These are phyloP conservation scores for Apamea crenata DNA, from an alignment of 2,888 invertebrate species.

Conservation along the genomic window DNA sequence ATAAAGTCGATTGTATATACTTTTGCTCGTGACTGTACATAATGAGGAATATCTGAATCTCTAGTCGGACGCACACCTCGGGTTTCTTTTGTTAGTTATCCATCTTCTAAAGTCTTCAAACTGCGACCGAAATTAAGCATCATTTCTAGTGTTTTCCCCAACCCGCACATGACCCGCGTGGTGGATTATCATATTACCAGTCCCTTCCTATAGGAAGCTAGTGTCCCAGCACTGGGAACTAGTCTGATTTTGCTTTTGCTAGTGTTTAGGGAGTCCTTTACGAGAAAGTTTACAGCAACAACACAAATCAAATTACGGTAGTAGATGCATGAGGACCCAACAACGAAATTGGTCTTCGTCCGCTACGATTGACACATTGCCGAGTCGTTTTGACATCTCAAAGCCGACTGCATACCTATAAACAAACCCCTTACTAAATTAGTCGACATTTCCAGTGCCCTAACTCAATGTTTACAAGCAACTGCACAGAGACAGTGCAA, in stretches of 20 bases:
- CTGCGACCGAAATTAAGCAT: background rate
- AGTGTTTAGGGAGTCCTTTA: background rate
- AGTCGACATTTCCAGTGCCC: constrained; percentile 62
- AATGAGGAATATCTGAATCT: background rate
- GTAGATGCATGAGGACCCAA: background rate
- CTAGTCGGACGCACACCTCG: background rate
- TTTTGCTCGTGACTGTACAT: no score
- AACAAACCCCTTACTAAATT: background rate
- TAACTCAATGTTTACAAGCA: constrained; percentile 71
- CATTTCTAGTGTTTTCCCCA: background rate
- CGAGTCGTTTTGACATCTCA: background rate
- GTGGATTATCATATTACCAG: background rate
- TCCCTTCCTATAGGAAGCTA: background rate
- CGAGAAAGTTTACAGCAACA: background rate
- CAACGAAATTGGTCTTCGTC: no score
- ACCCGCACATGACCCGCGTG: background rate
- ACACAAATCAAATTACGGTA: no score
- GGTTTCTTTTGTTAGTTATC: background rate
- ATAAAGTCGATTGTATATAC: no score
- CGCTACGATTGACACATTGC: background rate
- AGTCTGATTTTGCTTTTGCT: background rate
- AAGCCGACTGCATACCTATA: background rate
- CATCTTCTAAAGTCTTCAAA: background rate
- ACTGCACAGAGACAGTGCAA: constrained; percentile 79
- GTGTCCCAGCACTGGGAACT: background rate